Evolutionary conservation across 2,888 invertebrate species (phyloP).

Genomic region (Cyaniris semiargus): DNA sequence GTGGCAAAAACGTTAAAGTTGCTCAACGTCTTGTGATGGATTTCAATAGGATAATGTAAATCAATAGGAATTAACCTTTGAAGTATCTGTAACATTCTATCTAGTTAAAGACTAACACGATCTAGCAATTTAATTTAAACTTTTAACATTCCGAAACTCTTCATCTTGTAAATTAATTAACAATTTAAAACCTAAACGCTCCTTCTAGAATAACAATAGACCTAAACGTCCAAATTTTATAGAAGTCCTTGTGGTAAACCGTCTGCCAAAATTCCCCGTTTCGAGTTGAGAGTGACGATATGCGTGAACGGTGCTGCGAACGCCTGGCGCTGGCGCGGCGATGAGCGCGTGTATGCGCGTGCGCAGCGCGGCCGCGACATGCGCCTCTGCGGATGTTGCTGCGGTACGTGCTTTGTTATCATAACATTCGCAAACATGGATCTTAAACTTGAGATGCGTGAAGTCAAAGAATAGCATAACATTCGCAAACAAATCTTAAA

Average conservation of each 20-base stretch:
- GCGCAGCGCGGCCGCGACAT: slow-evolving; percentile 65
- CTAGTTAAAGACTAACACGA: background rate
- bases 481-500: too few relatives aligned
- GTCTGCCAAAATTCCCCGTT: slow-evolving; percentile 60
- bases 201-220: background rate
- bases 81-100: background rate
- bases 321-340: slow-evolving; percentile 60
- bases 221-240: background rate
- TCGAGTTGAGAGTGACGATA: slow-evolving; percentile 67
- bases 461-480: too few relatives aligned
- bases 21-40: slow-evolving; percentile 17
- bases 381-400: slow-evolving; percentile 77
- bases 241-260: slow-evolving; percentile 19
- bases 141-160: background rate
- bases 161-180: background rate
- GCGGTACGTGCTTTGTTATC: slow-evolving; percentile 59
- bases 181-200: background rate
- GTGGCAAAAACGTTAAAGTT: background rate
- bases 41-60: slow-evolving; percentile 31
- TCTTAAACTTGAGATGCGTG: background rate
- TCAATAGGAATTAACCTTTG: background rate
- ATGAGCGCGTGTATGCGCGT: slow-evolving; percentile 59
- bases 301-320: slow-evolving; percentile 56
- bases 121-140: background rate
- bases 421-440: background rate